Evolutionary conservation across 2,888 invertebrate species (phyloP).

Genomic region (Spisula solida): DNA sequence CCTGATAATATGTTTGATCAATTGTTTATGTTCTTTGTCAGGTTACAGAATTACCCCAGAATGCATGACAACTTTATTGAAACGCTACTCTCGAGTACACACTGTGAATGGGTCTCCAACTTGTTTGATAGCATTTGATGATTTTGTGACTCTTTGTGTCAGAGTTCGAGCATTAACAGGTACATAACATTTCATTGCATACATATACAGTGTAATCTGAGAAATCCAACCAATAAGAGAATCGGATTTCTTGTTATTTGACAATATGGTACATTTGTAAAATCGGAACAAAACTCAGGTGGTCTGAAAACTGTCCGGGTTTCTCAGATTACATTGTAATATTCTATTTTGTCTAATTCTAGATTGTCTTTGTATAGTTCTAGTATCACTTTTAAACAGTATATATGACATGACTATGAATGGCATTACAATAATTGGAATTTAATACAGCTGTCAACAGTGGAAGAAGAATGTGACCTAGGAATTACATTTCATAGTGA

Average conservation of each 20-base stretch:
- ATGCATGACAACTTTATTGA: slow-evolving; percentile 79
- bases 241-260: neutral
- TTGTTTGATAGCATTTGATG: slow-evolving; percentile 85
- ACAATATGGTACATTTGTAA: neutral
- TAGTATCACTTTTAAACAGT: too few relatives aligned
- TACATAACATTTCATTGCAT: slow-evolving; percentile 42
- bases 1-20: too few relatives aligned
- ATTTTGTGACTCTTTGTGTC: slow-evolving; percentile 82
- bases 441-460: too few relatives aligned
- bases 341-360: too few relatives aligned
- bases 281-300: too few relatives aligned
- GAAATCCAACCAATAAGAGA: too few relatives aligned
- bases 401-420: too few relatives aligned
- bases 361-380: too few relatives aligned
- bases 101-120: slow-evolving; percentile 43
- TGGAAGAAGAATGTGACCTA: too few relatives aligned
- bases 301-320: too few relatives aligned
- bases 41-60: slow-evolving; percentile 80
- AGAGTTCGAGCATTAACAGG: slow-evolving; percentile 84
- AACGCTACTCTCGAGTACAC: slow-evolving; percentile 83
- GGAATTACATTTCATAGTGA: too few relatives aligned
- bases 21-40: slow-evolving; percentile 49
- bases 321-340: neutral
- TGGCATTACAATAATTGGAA: too few relatives aligned
- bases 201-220: neutral